Base-by-base conservation (phyloP, 2,797 vertebrate species). In the Pangasius djambal region DNA sequence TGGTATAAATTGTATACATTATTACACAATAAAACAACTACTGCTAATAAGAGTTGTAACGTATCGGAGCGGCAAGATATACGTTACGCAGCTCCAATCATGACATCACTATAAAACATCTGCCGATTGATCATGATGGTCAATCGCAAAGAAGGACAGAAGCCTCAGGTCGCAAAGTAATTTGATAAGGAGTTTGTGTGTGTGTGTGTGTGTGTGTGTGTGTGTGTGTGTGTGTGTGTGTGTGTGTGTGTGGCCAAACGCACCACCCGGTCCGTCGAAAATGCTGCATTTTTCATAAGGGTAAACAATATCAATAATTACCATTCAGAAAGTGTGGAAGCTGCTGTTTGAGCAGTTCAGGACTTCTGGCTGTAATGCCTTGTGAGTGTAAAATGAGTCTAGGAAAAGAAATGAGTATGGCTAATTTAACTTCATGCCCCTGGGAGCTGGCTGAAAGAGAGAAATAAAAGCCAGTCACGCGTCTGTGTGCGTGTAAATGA, bases 351-450 rank as follows among this genome's bases (percentile, higher is more conserved):
- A 90, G 87, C 86, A 20, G 79, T 67, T 63, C 87, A 61, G 84
- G 90, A 89, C 83, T 86, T 83, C 81, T 90, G 88, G 89, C 86
- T 88, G 87, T 72, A 83, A 88, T 40, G 59, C 87, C 83, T 48
- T 61, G 48, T n/a, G 89, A 88, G 87, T 87, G 88, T 88, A 88
- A 93, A 92, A 93, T 93, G 55, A 90, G 91, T 93, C 91, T 90
- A 89, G 72, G 83, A 89, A 91, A 87, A 91, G 89, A 88, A 92
- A 91, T 91, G 83, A 92, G 88, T 77, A 85, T 75, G 70, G 83
- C 90, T 93, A 88, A 91, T 92, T 92, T 91, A 89, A 79, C 70
- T 86, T 67, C 85, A 88, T 86, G 63, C 90, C 89, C 75, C 40
- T 79, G 89, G 88, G 88, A 90, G 63, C 44, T 55, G 18, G 52